phyloP scores from a whole-genome alignment of 1,140 invertebrate genomes.

The Euwallacea fornicatus region DNA sequence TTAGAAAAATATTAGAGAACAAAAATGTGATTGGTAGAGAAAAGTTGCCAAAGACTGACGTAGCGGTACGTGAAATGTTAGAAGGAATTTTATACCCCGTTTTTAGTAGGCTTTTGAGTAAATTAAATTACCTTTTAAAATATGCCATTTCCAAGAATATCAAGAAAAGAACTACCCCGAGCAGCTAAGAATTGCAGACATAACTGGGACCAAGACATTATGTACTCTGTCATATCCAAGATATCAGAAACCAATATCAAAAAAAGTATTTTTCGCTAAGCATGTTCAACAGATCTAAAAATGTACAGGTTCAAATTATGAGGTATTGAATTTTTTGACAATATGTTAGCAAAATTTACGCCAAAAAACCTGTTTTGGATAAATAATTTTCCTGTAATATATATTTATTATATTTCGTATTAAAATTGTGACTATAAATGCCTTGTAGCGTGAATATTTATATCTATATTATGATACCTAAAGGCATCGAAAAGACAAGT shows the following conservation, averaged over 20 bases:
- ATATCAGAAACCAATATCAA: conserved; percentile 47
- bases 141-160: conserved; percentile 44
- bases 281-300: conserved; percentile 24
- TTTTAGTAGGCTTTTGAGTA: conserved; percentile 7
- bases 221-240: conserved; percentile 48
- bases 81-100: conserved; percentile 30
- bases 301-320: conserved; percentile 39
- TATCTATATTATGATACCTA: conserved; percentile 13
- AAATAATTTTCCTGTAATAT: conserved; percentile 39
- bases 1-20: conserved; percentile 25
- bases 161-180: conserved; percentile 29
- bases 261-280: conserved; percentile 33
- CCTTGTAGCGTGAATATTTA: conserved; percentile 53
- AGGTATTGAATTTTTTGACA: conserved; percentile 52
- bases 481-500: no score
- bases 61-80: conserved; percentile 38
- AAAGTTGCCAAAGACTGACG: conserved; percentile 46
- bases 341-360: conserved; percentile 36
- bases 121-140: conserved; percentile 42
- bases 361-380: conserved; percentile 31
- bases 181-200: conserved; percentile 37
- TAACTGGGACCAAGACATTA: conserved; percentile 48
- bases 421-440: conserved; percentile 54
- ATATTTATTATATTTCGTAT: conserved; percentile 44
- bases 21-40: conserved; percentile 47